Base-by-base conservation (phyloP, 2,797 vertebrate genomes). In the Eulemur mongoz region DNA sequence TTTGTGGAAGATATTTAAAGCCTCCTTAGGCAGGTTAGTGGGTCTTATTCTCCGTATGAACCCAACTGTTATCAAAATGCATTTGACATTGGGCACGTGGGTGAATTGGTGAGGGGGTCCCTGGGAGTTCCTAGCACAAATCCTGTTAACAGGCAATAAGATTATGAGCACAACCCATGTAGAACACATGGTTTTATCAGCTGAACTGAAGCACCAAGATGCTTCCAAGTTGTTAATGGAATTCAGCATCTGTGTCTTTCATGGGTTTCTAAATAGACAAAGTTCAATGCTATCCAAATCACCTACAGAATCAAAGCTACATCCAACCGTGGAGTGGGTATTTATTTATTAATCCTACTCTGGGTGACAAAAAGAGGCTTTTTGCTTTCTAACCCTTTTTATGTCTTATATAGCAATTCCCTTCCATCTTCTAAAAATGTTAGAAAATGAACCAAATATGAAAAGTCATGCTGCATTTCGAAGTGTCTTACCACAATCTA, bases 211-310 rank as follows among this genome's bases (percentile, higher is more conserved):
- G 92, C 32, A 9, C 65, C 23, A 12, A 94, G 70, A 86, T 97
- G 81, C 89, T 65, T 65, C 63, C 93, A 94, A 63, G 92, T 75
- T 92, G 86, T 81, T 97, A 94, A 95, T 98, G 93, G 97, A 96
- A 96, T 98, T 97, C 95, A 90, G 72, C n/a, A 30, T 91, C 95
- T 96, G 27, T 97, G 95, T 97, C 97, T 98, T 97, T 96, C 5
- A 2, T 96, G 95, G 96, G 92, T 97, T 98, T 98, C 97, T 96
- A 98, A 97, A 95, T 73, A 98, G 98, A 96, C 87, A 93, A 92
- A 98, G 97, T 98, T 98, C 98, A 97, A 32, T 0, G 0, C 65
- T 84, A 85, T 59, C 94, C 96, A 96, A 98, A 98, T 98, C 97
- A 97, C 95, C 94, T 93, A 89, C 79, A 81, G 87, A 97, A 67